These are phyloP conservation scores for Galeopsomyia nigrocyanea DNA, from an alignment of 2,888 invertebrate genomes.

Conservation along the genomic window DNA sequence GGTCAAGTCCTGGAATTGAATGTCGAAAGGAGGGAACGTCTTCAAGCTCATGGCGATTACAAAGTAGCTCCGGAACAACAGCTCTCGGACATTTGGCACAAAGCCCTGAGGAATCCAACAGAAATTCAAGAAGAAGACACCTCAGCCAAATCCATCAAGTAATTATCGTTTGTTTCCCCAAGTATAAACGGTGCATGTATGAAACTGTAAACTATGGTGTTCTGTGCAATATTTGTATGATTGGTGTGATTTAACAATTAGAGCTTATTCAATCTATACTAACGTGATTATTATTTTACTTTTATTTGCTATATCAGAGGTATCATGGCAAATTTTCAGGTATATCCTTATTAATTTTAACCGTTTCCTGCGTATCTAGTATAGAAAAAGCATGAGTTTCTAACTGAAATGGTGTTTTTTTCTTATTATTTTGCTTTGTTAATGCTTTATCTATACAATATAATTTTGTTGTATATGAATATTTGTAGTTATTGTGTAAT, in stretches of 20 bases:
- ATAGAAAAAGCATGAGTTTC: slow-evolving; percentile 11
- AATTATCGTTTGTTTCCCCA: neutral
- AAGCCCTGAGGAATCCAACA: slow-evolving; percentile 63
- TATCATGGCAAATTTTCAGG: slow-evolving; percentile 68
- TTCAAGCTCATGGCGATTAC: slow-evolving; percentile 65
- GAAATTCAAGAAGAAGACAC: slow-evolving; percentile 43
- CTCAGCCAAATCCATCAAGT: slow-evolving; percentile 40
- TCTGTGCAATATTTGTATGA: too few relatives aligned
- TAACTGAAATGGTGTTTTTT: neutral
- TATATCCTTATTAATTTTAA: slow-evolving; percentile 48
- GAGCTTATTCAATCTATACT: too few relatives aligned
- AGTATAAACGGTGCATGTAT: too few relatives aligned
- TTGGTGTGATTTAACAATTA: too few relatives aligned
- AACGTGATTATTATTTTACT: slow-evolving; percentile 8
- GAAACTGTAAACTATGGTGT: too few relatives aligned
- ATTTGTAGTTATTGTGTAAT: too few relatives aligned
- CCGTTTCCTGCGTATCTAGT: neutral
- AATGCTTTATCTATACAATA: slow-evolving; percentile 13
- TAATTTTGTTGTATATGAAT: slow-evolving; percentile 4
- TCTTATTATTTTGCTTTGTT: slow-evolving; percentile 3
- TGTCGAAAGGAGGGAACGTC: slow-evolving; percentile 66
- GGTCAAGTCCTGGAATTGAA: slow-evolving; percentile 66
- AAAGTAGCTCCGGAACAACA: slow-evolving; percentile 64
- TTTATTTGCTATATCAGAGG: slow-evolving; percentile 58
- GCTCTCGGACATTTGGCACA: slow-evolving; percentile 67